Percentiles rank a stretch among this genome's conserved stretches.
phyloP scores from a whole-genome alignment of 2,797 vertebrate genomes.

The Ceryle rudis region DNA sequence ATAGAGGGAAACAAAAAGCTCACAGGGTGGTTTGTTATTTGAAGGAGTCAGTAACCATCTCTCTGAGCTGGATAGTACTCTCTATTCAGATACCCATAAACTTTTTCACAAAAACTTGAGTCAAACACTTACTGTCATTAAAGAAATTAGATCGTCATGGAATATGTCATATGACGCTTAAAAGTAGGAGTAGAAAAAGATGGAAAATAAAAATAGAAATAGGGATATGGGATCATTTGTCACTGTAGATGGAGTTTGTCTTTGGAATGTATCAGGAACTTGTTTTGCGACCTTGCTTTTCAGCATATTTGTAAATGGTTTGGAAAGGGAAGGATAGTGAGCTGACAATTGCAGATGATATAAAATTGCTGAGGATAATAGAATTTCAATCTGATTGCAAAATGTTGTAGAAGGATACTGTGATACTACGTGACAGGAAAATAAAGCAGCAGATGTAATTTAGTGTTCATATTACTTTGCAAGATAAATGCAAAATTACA shows the following conservation, averaged over 20 bases:
- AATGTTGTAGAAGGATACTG: not conserved
- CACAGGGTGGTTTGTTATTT: not conserved
- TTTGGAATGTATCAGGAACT: not conserved
- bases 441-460: not conserved
- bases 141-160: not conserved
- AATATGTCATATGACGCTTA: not conserved
- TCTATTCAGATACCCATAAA: not conserved
- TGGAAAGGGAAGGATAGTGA: not conserved
- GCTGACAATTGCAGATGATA: not conserved
- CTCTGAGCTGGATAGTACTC: not conserved
- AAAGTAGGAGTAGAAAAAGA: not conserved
- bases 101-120: not conserved
- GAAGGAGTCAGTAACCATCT: not conserved
- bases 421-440: not conserved
- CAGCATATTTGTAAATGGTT: not conserved
- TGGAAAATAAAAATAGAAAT: not conserved
- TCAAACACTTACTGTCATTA: not conserved
- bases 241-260: not conserved
- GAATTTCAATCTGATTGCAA: slow-evolving; percentile 10
- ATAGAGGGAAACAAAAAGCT: not conserved
- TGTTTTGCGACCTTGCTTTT: not conserved
- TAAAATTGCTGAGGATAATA: slow-evolving; percentile 10
- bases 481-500: slow-evolving; percentile 26
- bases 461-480: not conserved
- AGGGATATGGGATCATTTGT: not conserved